These are phyloP conservation scores for Lithobius niger DNA, from an alignment of 1,140 invertebrate genomes.

Conservation along the genomic window DNA sequence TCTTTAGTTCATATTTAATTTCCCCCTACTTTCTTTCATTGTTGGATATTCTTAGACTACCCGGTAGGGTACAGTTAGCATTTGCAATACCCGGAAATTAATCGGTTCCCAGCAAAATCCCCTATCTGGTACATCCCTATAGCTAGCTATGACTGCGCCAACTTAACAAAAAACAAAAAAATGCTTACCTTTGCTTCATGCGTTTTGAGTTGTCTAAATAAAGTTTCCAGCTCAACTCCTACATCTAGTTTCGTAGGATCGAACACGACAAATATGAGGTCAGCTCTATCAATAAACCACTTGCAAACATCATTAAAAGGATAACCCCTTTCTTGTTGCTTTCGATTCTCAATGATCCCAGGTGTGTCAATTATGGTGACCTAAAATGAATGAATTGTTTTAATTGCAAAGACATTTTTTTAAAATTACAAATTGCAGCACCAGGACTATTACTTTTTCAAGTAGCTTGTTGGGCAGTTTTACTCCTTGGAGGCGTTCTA, in stretches of 20 bases:
- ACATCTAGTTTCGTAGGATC: conserved; percentile 90
- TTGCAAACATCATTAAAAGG: conserved; percentile 91
- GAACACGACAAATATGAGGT: conserved; percentile 88
- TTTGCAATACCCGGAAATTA: no score
- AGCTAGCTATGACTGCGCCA: no score
- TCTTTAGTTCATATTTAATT: no score
- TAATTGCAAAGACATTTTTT: background rate
- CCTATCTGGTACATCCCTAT: no score
- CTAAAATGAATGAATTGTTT: conserved; percentile 35
- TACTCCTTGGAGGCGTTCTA: conserved; percentile 23
- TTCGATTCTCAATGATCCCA: conserved; percentile 83
- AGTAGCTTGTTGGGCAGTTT: conserved; percentile 21
- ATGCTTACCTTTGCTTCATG: conserved; percentile 64
- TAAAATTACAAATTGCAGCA: no score
- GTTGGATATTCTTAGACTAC: no score
- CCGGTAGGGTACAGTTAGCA: no score
- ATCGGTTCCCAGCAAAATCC: no score
- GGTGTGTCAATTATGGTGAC: conserved; percentile 93
- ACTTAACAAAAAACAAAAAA: no score
- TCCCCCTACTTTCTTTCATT: no score
- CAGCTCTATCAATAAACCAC: conserved; percentile 91
- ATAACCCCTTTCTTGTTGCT: conserved; percentile 81
- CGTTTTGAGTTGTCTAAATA: conserved; percentile 82
- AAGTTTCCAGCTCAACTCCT: conserved; percentile 82
- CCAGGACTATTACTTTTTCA: conserved; percentile 21